Evolutionary conservation across 2,113 vertebrate genomes (phyloP).

Genomic region (Urocitellus parryii): DNA sequence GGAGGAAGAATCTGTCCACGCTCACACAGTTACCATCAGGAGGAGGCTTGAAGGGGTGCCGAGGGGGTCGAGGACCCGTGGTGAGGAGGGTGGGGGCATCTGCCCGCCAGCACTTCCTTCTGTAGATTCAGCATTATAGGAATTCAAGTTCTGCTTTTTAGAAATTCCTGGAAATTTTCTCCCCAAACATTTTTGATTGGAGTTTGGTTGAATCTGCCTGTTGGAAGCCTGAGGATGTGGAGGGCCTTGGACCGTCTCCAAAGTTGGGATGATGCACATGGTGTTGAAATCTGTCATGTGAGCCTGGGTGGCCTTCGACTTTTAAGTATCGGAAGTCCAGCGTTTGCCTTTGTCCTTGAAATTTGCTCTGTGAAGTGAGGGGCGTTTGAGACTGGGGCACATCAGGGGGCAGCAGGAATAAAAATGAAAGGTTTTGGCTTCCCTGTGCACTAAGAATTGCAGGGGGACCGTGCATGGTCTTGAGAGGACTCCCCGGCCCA

Average conservation of each 20-base stretch:
- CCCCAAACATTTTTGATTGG: not conserved
- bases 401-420: not conserved
- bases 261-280: fast-evolving
- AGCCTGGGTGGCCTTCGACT: not conserved
- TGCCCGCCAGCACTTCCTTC: too few relatives aligned
- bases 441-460: too few relatives aligned
- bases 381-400: not conserved
- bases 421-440: not conserved
- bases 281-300: not conserved
- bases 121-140: too few relatives aligned
- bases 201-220: not conserved
- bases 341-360: not conserved
- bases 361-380: fast-evolving
- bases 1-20: too few relatives aligned
- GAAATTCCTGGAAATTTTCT: not conserved
- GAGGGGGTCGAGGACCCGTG: too few relatives aligned
- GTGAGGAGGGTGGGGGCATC: not conserved
- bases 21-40: too few relatives aligned
- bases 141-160: not conserved
- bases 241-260: too few relatives aligned
- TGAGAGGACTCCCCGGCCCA: fast-evolving
- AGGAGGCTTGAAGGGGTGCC: too few relatives aligned
- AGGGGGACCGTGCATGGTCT: not conserved
- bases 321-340: not conserved
- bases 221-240: not conserved